Percentiles rank a stretch among this genome's conserved stretches.
Evolutionary conservation across 2,888 invertebrate genomes (phyloP).

Genomic region (Thalpophila matura): DNA sequence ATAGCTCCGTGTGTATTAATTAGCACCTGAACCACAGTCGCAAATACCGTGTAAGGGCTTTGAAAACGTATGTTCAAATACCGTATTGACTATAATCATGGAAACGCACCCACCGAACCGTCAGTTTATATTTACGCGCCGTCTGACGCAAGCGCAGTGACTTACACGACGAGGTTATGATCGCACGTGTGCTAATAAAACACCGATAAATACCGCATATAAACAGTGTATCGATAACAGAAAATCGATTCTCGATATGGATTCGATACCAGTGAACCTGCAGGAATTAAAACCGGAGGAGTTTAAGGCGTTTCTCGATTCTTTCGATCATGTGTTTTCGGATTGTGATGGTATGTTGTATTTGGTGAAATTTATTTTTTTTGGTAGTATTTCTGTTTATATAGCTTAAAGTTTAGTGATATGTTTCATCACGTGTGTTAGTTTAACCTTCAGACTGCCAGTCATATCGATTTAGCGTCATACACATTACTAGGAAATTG

Average conservation of each 20-base stretch:
- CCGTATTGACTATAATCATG: constrained; percentile 18
- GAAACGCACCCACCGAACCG: constrained; percentile 61
- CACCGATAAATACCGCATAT: constrained; percentile 32
- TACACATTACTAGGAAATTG: too few species aligned
- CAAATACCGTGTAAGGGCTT: too few species aligned
- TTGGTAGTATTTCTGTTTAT: neutral
- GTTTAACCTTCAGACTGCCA: too few species aligned
- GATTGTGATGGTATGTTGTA: constrained; percentile 93
- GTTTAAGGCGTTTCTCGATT: constrained; percentile 89
- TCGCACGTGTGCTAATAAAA: constrained; percentile 73
- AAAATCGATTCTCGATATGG: constrained; percentile 64
- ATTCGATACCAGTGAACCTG: constrained; percentile 78
- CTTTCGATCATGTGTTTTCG: constrained; percentile 93
- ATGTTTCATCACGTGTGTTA: too few species aligned
- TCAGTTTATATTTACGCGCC: constrained; percentile 70
- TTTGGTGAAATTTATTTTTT: constrained; percentile 6
- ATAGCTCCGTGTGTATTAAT: too few species aligned
- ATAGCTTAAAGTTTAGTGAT: too few species aligned
- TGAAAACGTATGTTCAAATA: too few species aligned
- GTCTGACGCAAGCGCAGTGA: constrained; percentile 80
- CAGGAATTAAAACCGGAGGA: constrained; percentile 81
- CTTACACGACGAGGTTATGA: constrained; percentile 71
- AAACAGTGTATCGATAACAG: constrained; percentile 42
- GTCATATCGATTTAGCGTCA: too few species aligned
- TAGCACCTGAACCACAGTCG: too few species aligned